phyloP scores from a whole-genome alignment of 2,113 vertebrate species.

The Eclectus roratus region DNA sequence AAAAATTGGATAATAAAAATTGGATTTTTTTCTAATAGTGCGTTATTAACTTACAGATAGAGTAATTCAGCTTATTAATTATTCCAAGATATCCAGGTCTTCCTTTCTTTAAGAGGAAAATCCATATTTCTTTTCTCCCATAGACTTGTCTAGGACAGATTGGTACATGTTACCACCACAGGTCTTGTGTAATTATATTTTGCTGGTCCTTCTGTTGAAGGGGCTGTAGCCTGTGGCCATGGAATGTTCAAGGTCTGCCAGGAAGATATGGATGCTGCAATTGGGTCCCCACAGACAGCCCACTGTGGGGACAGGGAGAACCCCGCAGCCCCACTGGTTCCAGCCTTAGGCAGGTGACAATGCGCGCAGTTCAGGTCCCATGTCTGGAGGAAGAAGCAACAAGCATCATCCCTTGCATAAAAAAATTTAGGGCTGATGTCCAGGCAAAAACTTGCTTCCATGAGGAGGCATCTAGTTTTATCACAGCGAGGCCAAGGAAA shows the following conservation, averaged over 20 bases:
- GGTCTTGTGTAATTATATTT: neutral
- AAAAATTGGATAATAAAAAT: slow-evolving; percentile 38
- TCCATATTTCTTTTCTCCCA: neutral
- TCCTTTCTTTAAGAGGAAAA: neutral
- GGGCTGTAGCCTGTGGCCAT: neutral
- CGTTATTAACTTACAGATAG: neutral
- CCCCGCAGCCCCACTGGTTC: no score
- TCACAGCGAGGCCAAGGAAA: rapidly evolving
- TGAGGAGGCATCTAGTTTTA: rapidly evolving
- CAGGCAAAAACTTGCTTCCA: rapidly evolving
- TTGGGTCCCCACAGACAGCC: neutral
- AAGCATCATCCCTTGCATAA: neutral
- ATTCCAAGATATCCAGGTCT: neutral
- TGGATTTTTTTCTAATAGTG: neutral
- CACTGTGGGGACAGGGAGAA: neutral
- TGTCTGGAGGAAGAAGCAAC: neutral
- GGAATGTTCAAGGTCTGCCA: neutral
- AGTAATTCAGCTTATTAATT: neutral
- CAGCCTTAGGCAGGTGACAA: neutral
- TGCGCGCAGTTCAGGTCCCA: no score
- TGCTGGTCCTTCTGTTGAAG: neutral
- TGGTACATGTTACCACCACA: neutral
- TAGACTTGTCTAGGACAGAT: neutral
- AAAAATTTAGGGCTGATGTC: no score
- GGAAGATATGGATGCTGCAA: neutral